Base-by-base conservation (phyloP, 2,888 invertebrate species). In the Acanthosepion esculentum region DNA sequence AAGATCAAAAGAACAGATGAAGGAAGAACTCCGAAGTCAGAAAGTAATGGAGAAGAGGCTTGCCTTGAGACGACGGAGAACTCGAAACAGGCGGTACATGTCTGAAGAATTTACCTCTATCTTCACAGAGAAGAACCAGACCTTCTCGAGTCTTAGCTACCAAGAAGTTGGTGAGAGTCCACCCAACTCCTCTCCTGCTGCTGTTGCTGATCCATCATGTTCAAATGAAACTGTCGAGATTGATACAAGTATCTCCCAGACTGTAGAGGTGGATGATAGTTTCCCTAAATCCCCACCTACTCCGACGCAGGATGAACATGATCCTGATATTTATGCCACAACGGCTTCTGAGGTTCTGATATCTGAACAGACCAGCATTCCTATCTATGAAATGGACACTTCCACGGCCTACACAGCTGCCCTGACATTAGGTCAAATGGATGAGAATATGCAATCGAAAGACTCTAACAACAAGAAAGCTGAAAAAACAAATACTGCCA, bases 91-190 rank as follows among this genome's bases (percentile, higher is more conserved):
- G 92, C 96, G 97, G 95, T 97, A 97, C 95, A 96, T 97, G 55
- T 97, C 97, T 0, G 97, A 97, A 94, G 97, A 97, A 95, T 97
- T 97, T 95, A 96, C 97, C 29, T 97, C 97, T 7, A 97, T 97
- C 48, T 97, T 97, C 95, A 97, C 96, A 23, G 96, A 95, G 95
- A 96, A 96, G 92, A 95, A 95, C 20, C 95, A 95, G 91, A 95
- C 96, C 6, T 96, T 95, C 94, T 95, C 95, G 48, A 96, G 96
- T 94, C 95, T 96, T 95, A 96, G 95, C 94, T 95, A 96, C 50
- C 91, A 95, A 41, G 95, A 95, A n/a, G 93, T 93, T 64, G 91
- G 78, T 59, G 94, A 94, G 33, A 94, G 94, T 64, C 48, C 94
- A 33, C 94, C 55, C 41, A 41, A 23, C 15, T 33, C 15, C 55